Conservation (phyloP, 2,888 invertebrate genomes). For the Cabera pusaria region DNA sequence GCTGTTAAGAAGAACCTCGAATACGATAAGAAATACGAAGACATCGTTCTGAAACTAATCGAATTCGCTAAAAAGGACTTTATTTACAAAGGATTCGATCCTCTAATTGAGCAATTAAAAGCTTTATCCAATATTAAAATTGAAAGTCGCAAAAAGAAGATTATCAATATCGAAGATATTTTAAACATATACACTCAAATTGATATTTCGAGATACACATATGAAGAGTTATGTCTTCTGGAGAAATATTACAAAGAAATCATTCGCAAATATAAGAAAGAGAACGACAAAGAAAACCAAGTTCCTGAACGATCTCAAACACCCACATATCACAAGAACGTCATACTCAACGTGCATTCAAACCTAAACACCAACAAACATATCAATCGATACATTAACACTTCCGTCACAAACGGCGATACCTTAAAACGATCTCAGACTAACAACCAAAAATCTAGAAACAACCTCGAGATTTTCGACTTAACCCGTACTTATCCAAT, state of each 20-base stretch:
- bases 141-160: conserved; percentile 57
- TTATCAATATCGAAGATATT: conserved; percentile 64
- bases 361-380: conserved; percentile 40
- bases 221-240: conserved; percentile 71
- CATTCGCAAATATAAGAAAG: conserved; percentile 62
- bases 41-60: conserved; percentile 72
- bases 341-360: conserved; percentile 55
- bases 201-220: conserved; percentile 67
- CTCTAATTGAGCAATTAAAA: conserved; percentile 68
- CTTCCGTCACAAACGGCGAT: conserved; percentile 40
- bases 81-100: conserved; percentile 77
- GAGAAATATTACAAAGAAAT: conserved; percentile 77
- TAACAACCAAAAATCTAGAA: conserved; percentile 43
- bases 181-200: conserved; percentile 70
- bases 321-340: conserved; percentile 48
- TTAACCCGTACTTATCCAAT: conserved; percentile 67
- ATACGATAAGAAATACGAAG: conserved; percentile 74
- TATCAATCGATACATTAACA: conserved; percentile 46
- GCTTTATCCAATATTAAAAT: conserved; percentile 64
- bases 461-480: conserved; percentile 64
- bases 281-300: conserved; percentile 56
- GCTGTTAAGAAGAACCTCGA: conserved; percentile 64
- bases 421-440: conserved; percentile 45
- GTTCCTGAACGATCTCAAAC: conserved; percentile 34
- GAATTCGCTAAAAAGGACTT: conserved; percentile 76